Percentiles rank a stretch among this genome's conserved stretches.
Evolutionary conservation across 2,888 invertebrate species (phyloP).

Genomic region (Rhagonycha lutea): DNA sequence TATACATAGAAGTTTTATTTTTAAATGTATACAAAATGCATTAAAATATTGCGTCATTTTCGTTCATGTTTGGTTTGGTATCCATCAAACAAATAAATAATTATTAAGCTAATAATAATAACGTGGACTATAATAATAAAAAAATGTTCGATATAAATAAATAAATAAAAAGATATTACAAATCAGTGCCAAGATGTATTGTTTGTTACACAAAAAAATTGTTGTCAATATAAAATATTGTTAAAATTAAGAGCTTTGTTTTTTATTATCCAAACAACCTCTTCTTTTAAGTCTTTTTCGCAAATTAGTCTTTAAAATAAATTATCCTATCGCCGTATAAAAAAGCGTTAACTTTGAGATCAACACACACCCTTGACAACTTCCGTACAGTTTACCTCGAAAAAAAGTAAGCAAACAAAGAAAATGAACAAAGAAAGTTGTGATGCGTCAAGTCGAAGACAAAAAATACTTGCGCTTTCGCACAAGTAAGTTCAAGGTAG

Average conservation of each 20-base stretch:
- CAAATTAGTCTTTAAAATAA: background rate
- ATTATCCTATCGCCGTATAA: background rate
- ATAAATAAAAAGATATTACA: background rate
- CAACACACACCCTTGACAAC: background rate
- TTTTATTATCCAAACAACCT: background rate
- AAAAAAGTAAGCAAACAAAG: background rate
- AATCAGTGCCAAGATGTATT: background rate
- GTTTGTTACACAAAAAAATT: background rate
- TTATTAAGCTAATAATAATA: background rate
- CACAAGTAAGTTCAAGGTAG: background rate
- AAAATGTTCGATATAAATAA: background rate
- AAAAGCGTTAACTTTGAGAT: background rate
- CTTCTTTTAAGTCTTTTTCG: background rate
- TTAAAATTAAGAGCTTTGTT: background rate
- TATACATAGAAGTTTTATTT: slow-evolving; percentile 20
- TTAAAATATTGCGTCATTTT: slow-evolving; percentile 11
- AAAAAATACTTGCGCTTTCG: background rate
- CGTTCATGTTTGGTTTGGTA: background rate
- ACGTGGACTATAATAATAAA: background rate
- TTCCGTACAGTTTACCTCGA: background rate
- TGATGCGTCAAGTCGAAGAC: background rate
- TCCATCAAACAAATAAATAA: background rate
- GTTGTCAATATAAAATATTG: background rate
- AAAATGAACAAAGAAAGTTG: background rate
- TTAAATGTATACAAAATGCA: slow-evolving; percentile 14